phyloP scores from a whole-genome alignment of 2,888 invertebrate species.

The Gerosis bhagava region DNA sequence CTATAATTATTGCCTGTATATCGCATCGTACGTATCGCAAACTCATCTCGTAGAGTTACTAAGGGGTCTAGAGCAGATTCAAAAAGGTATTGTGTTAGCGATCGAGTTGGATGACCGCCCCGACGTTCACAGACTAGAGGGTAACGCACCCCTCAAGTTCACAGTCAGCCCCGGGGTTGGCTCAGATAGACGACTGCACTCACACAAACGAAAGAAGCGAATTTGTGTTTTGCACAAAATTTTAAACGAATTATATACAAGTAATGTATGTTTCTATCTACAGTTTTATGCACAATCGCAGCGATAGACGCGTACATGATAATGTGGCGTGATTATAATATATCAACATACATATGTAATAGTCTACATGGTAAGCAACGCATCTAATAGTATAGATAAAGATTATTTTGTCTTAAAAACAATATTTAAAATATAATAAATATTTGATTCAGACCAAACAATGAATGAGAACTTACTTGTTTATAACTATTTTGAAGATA shows the following conservation, averaged over 20 bases:
- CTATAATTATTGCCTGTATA: slow-evolving; percentile 3
- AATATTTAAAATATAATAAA: no score
- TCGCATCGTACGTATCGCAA: background rate
- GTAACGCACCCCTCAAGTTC: slow-evolving; percentile 79
- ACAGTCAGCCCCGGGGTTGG: slow-evolving; percentile 63
- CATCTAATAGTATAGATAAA: no score
- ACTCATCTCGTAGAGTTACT: slow-evolving; percentile 3
- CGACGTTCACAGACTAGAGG: slow-evolving; percentile 50
- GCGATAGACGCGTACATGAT: background rate
- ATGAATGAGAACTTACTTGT: slow-evolving; percentile 52
- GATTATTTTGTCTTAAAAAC: no score
- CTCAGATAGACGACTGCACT: slow-evolving; percentile 41
- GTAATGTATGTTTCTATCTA: no score
- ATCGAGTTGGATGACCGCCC: slow-evolving; percentile 54
- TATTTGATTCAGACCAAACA: no score
- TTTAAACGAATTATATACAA: slow-evolving; percentile 6
- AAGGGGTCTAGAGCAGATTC: slow-evolving; percentile 15
- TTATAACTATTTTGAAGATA: slow-evolving; percentile 50
- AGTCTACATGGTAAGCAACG: no score
- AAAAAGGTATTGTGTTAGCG: slow-evolving; percentile 29
- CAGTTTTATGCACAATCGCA: no score
- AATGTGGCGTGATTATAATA: slow-evolving; percentile 4
- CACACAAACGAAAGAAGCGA: no score
- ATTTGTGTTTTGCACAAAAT: slow-evolving; percentile 37
- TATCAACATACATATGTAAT: background rate